Evolutionary conservation across 2,888 invertebrate genomes (phyloP), one percentile per base, ranked within the genome.

Genomic region (Lucinisca nassula): DNA sequence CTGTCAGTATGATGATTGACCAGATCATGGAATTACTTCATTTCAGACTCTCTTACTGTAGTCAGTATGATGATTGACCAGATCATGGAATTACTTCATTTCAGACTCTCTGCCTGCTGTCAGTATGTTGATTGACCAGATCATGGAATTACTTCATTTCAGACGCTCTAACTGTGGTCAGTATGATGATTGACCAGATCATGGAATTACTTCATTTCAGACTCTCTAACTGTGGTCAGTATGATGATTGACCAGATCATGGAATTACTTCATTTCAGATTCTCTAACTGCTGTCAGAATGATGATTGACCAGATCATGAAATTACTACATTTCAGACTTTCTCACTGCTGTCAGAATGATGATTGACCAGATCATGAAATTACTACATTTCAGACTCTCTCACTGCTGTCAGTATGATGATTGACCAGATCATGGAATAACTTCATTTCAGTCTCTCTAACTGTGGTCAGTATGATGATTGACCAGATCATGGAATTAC

Each of bases 171-270:
- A 92, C 95, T 0, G 93, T 98, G 17, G 96, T 98, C 10, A 96
- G 96, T 70, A 96, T 97, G 85, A 98, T 98, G 97, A 97, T 98
- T 35, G 97, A 97, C 90, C 98, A 98, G 97, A 96, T 97, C 0
- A 96, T 98, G 82, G 96, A 96, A 0, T 97, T 97, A 67, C 98
- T 98, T 95, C 27, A 27, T 95, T 86, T 88, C 94, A 89, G 96
- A 96, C 84, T 96, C 98, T 1, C 90, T 97, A 30, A 92, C 95
- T 0, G 93, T 98, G 17, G 96, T 98, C 10, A 96, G 96, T 70
- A 96, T 97, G 85, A 98, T 98, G 97, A 97, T 98, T 35, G 97
- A 97, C 90, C 98, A 98, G 97, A 96, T 97, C 0, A 96, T 98
- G 82, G 96, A 96, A 0, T 97, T 97, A 67, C 40, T 98, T 96